These are phyloP conservation scores for Xestia sexstrigata DNA, from an alignment of 2,888 invertebrate genomes.

Conservation along the genomic window DNA sequence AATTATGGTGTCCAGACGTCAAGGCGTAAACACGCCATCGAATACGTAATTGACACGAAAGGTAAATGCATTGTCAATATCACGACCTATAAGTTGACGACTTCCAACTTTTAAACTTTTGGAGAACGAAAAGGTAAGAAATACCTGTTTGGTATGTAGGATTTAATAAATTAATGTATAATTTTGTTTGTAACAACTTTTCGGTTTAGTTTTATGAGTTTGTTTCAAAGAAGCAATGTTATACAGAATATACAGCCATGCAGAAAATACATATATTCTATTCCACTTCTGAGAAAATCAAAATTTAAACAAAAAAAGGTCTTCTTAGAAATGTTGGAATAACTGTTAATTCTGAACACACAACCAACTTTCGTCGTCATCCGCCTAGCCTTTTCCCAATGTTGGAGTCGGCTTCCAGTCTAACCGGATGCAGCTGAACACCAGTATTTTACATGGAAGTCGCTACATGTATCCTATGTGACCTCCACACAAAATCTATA, in stretches of 20 bases:
- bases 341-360: background rate
- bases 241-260: background rate
- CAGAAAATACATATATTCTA: background rate
- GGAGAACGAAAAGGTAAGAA: background rate
- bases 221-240: background rate
- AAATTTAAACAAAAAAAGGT: background rate
- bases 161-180: background rate
- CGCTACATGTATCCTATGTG: too few species aligned
- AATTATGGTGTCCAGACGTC: constrained; percentile 1
- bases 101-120: background rate
- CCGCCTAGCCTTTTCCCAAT: too few species aligned
- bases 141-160: background rate
- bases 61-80: constrained; percentile 40
- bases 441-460: too few species aligned
- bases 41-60: constrained; percentile 43
- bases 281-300: background rate
- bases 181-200: background rate
- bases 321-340: background rate
- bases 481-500: too few species aligned
- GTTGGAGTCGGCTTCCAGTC: too few species aligned
- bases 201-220: background rate
- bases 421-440: too few species aligned
- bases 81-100: constrained; percentile 9
- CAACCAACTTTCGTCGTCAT: background rate
- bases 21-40: constrained; percentile 3